A percentile compares a stretch with the other conserved stretches of the same genome.
These are phyloP conservation scores for Silurus asotus DNA, from an alignment of 2,113 vertebrate species.

Conservation along the genomic window DNA sequence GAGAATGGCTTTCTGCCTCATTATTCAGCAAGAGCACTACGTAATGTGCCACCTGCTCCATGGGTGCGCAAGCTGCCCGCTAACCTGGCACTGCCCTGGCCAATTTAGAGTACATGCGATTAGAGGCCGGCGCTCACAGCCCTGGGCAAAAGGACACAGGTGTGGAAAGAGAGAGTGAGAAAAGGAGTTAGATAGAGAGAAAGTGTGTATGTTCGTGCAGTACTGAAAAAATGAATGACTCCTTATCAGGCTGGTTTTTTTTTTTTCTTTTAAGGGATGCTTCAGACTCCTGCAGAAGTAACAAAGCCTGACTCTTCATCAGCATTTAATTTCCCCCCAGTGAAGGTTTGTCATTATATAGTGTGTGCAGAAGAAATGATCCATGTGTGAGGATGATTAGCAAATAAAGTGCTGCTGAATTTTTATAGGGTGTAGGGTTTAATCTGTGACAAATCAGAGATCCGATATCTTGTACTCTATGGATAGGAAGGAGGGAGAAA, in stretches of 20 bases:
- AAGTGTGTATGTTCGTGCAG: background rate
- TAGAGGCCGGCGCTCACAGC: constrained; percentile 29
- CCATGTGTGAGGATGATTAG: background rate
- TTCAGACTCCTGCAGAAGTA: constrained; percentile 11
- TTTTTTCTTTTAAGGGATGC: background rate
- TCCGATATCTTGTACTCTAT: background rate
- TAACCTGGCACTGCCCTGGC: constrained; percentile 14
- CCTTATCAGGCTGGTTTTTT: background rate
- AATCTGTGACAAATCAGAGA: background rate
- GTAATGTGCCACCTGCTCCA: constrained; percentile 41
- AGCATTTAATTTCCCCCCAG: background rate
- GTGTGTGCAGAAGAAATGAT: background rate
- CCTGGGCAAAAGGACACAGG: constrained; percentile 31
- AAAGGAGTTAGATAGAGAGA: constrained; percentile 7
- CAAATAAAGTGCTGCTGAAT: background rate
- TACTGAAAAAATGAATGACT: background rate
- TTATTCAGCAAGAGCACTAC: constrained; percentile 31
- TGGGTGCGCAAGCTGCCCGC: constrained; percentile 24
- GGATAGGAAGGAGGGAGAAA: background rate
- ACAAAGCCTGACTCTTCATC: background rate
- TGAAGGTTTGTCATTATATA: background rate
- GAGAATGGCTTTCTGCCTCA: constrained; percentile 32
- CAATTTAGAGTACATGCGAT: constrained; percentile 44
- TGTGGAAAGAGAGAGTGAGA: constrained; percentile 1
- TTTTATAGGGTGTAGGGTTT: background rate